Evolutionary conservation across 2,113 vertebrate species (phyloP), one percentile per base, ranked within the genome.

Genomic region (Periophthalmus modestus): DNA sequence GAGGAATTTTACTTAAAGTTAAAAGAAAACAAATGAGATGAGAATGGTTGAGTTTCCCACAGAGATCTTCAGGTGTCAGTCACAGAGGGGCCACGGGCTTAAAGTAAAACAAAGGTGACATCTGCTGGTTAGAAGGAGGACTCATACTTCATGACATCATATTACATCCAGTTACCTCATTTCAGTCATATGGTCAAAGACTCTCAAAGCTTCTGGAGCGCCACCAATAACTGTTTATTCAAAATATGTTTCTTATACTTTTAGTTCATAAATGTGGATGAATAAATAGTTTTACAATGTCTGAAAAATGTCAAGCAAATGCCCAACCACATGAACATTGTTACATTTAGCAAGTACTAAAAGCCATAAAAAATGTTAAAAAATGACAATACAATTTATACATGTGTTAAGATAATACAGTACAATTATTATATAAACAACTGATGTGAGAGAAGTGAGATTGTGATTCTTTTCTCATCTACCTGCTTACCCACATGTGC

Each of bases 111-210:
- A 77, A 77, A 63, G 75, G 73, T 74, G 89, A 88, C 91, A 87
- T 78, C 91, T 92, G 76, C 85, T 91, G 91, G 89, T 24, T 36
- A 39, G 80, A 73, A 57, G 3, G 2, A 33, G 18, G 39, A 83
- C 84, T 13, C 74, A 12, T 28, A 59, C 57, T 15, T 3, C 57
- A 28, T 11, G 21, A 5, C 10, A 57, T 13, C 4, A 57, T 11
- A 0, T 14, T 33, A 39, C 19, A 48, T 59, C 10, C 24, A 61
- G 34, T 24, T 33, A 15, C 19, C 16, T 63, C 13, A 34, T 34
- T 75, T 47, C 23, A 59, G 28, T 28, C 12, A 15, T 24, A 11
- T 15, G 4, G 28, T 15, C 5, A 28, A 23, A 59, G 15, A 59
- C 57, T 14, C 10, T 28, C 28, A 55, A 55, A 1, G 52, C 15